Conservation (phyloP, 2,888 invertebrate genomes). For the Tipula confusa region DNA sequence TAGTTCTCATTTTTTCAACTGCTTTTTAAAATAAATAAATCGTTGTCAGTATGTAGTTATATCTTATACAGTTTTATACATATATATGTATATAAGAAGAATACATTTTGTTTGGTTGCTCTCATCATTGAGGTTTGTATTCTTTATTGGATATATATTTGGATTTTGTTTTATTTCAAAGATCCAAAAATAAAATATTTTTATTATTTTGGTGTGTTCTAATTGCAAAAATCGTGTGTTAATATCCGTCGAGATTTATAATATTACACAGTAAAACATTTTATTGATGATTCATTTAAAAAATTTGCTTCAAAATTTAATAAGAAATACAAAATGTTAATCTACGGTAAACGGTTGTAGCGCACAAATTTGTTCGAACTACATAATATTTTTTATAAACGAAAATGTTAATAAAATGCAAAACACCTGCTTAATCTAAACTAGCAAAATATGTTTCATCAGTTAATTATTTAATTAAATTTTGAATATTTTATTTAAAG, state of each 20-base stretch:
- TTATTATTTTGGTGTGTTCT: background rate
- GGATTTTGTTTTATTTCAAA: background rate
- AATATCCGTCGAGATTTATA: background rate
- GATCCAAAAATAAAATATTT: background rate
- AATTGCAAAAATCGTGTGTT: background rate
- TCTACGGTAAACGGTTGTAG: background rate
- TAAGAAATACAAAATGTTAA: background rate
- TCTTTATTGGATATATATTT: background rate
- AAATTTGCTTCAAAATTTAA: background rate
- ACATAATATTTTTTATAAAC: background rate
- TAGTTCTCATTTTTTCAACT: background rate
- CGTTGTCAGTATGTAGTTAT: background rate
- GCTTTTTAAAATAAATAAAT: background rate
- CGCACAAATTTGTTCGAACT: background rate
- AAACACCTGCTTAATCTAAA: background rate
- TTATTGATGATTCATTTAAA: background rate
- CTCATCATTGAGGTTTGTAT: constrained; percentile 7
- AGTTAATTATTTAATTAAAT: background rate
- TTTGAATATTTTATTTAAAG: background rate
- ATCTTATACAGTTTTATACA: no score
- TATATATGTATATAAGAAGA: background rate
- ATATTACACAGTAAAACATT: background rate
- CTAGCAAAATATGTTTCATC: background rate
- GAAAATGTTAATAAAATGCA: background rate
- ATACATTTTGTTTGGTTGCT: background rate